Percentiles rank a stretch among this genome's conserved stretches.
phyloP scores from a whole-genome alignment of 1,140 invertebrate species.

The Luehdorfia chinensis region DNA sequence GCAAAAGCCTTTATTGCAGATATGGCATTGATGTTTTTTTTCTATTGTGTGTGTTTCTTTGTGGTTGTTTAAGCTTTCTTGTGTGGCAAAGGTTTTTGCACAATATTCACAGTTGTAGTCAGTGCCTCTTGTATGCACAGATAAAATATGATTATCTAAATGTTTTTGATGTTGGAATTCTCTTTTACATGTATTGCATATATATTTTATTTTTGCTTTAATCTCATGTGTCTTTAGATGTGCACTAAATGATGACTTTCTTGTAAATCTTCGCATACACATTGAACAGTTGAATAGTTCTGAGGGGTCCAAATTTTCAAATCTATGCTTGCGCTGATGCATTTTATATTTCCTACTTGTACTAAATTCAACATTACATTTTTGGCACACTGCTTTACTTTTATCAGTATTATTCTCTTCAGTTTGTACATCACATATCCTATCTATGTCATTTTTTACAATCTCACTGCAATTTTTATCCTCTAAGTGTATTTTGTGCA shows the following conservation, averaged over 20 bases:
- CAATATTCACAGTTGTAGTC: slow-evolving; percentile 56
- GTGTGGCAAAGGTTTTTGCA: slow-evolving; percentile 45
- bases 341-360: slow-evolving; percentile 21
- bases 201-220: slow-evolving; percentile 42
- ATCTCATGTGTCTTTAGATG: slow-evolving; percentile 70
- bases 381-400: slow-evolving; percentile 7
- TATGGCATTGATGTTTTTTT: slow-evolving; percentile 77
- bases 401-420: slow-evolving; percentile 2
- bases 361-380: slow-evolving; percentile 21
- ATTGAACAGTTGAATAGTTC: slow-evolving; percentile 59
- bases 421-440: slow-evolving; percentile 6
- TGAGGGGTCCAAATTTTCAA: neutral
- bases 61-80: slow-evolving; percentile 52
- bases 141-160: slow-evolving; percentile 69
- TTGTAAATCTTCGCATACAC: slow-evolving; percentile 70
- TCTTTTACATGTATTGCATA: slow-evolving; percentile 60
- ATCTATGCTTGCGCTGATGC: slow-evolving; percentile 22
- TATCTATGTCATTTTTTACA: slow-evolving; percentile 5
- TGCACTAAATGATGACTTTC: slow-evolving; percentile 53
- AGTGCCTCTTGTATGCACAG: slow-evolving; percentile 55
- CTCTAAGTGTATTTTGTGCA: slow-evolving; percentile 20
- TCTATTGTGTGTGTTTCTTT: slow-evolving; percentile 71
- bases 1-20: slow-evolving; percentile 78
- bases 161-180: slow-evolving; percentile 68
- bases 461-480: slow-evolving; percentile 15